These are phyloP conservation scores for Pemphredon lugubris DNA, from an alignment of 2,888 invertebrate species.

Conservation along the genomic window DNA sequence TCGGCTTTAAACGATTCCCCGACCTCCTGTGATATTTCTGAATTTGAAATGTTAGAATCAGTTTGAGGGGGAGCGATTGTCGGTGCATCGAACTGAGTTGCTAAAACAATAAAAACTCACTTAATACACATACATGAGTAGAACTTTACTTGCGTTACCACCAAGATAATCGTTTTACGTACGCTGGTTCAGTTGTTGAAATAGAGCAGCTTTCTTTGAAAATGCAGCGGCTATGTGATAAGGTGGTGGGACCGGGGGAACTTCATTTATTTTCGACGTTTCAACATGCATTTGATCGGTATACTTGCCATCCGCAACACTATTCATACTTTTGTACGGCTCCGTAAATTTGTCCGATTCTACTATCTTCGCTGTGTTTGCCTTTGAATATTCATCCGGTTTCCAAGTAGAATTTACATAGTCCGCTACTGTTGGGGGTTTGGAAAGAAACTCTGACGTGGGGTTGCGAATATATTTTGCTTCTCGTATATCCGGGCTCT, in stretches of 20 bases:
- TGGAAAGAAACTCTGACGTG: slow-evolving; percentile 73
- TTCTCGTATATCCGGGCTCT: slow-evolving; percentile 78
- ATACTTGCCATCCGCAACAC: slow-evolving; percentile 55
- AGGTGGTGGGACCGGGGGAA: slow-evolving; percentile 85
- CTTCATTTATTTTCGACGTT: slow-evolving; percentile 68
- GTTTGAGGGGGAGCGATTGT: slow-evolving; percentile 34
- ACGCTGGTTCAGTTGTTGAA: slow-evolving; percentile 75
- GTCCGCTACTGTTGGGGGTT: slow-evolving; percentile 76
- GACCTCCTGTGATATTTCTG: slow-evolving; percentile 30
- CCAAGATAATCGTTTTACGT: too few species aligned
- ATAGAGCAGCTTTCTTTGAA: slow-evolving; percentile 87
- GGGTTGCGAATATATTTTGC: slow-evolving; percentile 79
- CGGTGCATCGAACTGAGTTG: slow-evolving; percentile 39
- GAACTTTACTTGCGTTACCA: too few species aligned
- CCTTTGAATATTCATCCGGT: slow-evolving; percentile 77
- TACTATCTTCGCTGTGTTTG: slow-evolving; percentile 77
- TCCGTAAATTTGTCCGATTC: slow-evolving; percentile 77
- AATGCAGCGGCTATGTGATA: slow-evolving; percentile 92
- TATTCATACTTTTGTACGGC: slow-evolving; percentile 64
- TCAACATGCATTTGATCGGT: slow-evolving; percentile 64
- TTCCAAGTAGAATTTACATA: slow-evolving; percentile 78
- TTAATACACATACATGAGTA: neutral
- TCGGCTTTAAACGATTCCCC: slow-evolving; percentile 44
- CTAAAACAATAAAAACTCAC: slow-evolving; percentile 24
- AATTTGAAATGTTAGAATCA: slow-evolving; percentile 43